Evolutionary conservation across 2,888 invertebrate genomes (phyloP).

Genomic region (Agrochola lychnidis): DNA sequence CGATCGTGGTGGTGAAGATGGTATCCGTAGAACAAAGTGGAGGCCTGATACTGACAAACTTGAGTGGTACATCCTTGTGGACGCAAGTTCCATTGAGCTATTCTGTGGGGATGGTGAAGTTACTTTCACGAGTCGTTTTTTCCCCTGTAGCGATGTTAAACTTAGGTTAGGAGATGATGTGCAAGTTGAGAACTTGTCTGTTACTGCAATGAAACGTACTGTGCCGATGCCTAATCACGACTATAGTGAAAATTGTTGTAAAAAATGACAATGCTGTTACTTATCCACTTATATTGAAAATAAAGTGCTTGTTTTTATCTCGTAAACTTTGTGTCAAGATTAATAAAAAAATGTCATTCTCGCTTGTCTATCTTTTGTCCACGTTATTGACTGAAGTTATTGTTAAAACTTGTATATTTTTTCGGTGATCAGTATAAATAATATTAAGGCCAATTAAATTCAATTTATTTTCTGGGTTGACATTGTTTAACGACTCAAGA

Average conservation of each 20-base stretch:
- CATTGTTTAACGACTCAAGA: neutral
- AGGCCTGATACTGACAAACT: slow-evolving; percentile 69
- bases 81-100: slow-evolving; percentile 81
- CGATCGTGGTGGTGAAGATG: slow-evolving; percentile 81
- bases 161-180: slow-evolving; percentile 66
- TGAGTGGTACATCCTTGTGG: slow-evolving; percentile 74
- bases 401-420: neutral
- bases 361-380: neutral
- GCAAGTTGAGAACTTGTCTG: slow-evolving; percentile 58
- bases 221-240: slow-evolving; percentile 33
- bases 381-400: too few species aligned
- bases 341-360: too few species aligned
- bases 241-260: neutral
- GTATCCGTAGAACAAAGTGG: slow-evolving; percentile 78
- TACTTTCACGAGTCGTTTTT: slow-evolving; percentile 81
- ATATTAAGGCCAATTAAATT: neutral
- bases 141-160: slow-evolving; percentile 69
- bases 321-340: neutral
- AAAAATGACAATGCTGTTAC: neutral
- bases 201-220: slow-evolving; percentile 72
- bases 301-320: neutral
- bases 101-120: slow-evolving; percentile 80
- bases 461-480: neutral
- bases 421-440: neutral
- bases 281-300: neutral